Conservation (phyloP, 2,888 invertebrate genomes). For the Macaria notata region DNA sequence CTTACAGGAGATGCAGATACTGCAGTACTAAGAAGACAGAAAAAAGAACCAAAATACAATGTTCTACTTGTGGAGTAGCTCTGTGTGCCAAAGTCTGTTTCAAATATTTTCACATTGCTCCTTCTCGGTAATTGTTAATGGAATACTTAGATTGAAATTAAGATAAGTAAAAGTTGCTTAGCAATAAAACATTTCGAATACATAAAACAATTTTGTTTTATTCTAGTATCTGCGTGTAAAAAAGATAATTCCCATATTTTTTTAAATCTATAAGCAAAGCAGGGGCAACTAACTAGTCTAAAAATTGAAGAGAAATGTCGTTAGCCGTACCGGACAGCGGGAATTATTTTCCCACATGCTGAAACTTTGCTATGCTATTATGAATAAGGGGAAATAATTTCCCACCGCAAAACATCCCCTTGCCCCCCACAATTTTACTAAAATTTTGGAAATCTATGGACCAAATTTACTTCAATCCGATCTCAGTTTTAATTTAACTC, state of each 20-base stretch:
- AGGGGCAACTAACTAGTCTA: no score
- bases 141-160: no score
- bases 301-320: no score
- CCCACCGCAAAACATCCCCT: conserved; percentile 8
- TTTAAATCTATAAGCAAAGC: no score
- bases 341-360: conserved; percentile 7
- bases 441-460: conserved; percentile 10
- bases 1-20: conserved; percentile 43
- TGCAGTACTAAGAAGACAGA: conserved; percentile 36
- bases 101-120: conserved; percentile 24
- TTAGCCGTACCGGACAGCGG: no score
- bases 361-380: neutral
- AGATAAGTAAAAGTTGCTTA: no score
- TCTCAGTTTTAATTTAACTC: conserved; percentile 9
- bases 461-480: conserved; percentile 13
- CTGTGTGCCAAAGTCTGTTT: conserved; percentile 30
- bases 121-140: no score
- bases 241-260: no score
- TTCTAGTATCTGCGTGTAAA: no score
- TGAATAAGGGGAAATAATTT: conserved; percentile 1
- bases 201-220: no score
- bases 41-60: conserved; percentile 31
- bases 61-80: conserved; percentile 28
- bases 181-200: no score
- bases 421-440: conserved; percentile 1